These are phyloP conservation scores for Acomys russatus DNA, from an alignment of 2,797 vertebrate genomes.

Conservation along the genomic window DNA sequence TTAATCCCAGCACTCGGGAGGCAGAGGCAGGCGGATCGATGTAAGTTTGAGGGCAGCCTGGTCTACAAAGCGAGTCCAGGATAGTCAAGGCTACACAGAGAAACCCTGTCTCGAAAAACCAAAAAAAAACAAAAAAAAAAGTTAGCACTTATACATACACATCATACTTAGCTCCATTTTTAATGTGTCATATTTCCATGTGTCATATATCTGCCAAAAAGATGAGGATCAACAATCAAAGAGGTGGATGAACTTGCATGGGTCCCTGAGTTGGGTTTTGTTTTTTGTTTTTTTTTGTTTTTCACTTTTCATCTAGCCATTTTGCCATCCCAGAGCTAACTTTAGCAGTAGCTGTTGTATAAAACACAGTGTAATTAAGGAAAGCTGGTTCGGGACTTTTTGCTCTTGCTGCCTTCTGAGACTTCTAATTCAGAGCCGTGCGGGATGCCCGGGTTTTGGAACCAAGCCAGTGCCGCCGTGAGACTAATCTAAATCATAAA, in stretches of 20 bases:
- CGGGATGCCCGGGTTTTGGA: conserved; percentile 59
- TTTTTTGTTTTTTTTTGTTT: not conserved
- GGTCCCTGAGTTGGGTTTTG: not conserved
- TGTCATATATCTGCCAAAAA: conserved; percentile 42
- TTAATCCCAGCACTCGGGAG: too few relatives aligned
- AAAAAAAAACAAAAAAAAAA: conserved; percentile 43
- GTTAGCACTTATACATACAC: not conserved
- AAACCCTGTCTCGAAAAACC: too few relatives aligned
- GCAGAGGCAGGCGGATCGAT: too few relatives aligned
- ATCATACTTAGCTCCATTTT: conserved; percentile 30
- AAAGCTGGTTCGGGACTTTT: conserved; percentile 49
- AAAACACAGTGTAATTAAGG: conserved; percentile 75
- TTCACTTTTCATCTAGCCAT: conserved; percentile 60
- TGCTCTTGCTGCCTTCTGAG: conserved; percentile 17
- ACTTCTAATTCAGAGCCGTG: conserved; percentile 73
- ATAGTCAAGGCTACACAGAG: too few relatives aligned
- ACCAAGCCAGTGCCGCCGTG: conserved; percentile 29
- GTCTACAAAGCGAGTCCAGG: too few relatives aligned
- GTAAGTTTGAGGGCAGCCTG: too few relatives aligned
- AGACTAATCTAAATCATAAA: conserved; percentile 64
- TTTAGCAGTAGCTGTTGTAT: conserved; percentile 74
- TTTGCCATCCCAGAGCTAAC: conserved; percentile 74
- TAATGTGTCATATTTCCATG: not conserved
- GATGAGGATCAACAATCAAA: conserved; percentile 39
- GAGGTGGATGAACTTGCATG: not conserved